phyloP scores from a whole-genome alignment of 2,113 vertebrate genomes.

The Stegostoma tigrinum region DNA sequence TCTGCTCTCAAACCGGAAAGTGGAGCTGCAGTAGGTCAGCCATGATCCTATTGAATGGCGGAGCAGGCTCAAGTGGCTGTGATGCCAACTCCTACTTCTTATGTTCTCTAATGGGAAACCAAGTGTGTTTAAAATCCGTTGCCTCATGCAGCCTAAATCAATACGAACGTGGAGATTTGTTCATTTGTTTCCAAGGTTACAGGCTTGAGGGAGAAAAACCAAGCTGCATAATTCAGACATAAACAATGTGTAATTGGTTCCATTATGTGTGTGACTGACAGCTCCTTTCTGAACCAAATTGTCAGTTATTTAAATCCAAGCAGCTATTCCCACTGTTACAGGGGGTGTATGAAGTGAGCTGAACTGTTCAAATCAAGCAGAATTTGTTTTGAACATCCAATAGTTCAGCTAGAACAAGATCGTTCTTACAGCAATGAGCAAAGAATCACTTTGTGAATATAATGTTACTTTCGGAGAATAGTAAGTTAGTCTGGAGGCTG shows the following conservation, averaged over 20 bases:
- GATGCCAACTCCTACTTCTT: background rate
- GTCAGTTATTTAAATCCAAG: constrained; percentile 26
- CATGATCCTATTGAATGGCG: background rate
- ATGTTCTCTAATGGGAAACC: background rate
- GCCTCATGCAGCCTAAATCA: background rate
- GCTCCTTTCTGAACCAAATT: background rate
- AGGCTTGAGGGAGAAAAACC: background rate
- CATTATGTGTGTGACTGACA: constrained; percentile 7
- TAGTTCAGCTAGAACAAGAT: background rate
- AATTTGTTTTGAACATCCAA: background rate
- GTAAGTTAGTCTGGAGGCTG: background rate
- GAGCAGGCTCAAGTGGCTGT: background rate
- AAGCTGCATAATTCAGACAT: constrained; percentile 9
- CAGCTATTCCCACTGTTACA: background rate
- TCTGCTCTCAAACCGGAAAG: background rate
- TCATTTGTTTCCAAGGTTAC: constrained; percentile 31
- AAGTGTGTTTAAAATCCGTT: background rate
- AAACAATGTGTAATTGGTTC: constrained; percentile 19
- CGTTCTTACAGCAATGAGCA: background rate
- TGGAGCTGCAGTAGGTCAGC: background rate
- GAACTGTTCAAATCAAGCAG: constrained; percentile 8
- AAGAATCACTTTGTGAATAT: background rate
- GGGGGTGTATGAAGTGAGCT: background rate
- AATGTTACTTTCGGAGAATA: background rate
- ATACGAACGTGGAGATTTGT: background rate